Evolutionary conservation across 2,888 invertebrate genomes (phyloP), one percentile per base, ranked within the genome.

Genomic region (Standfussiana lucernea): DNA sequence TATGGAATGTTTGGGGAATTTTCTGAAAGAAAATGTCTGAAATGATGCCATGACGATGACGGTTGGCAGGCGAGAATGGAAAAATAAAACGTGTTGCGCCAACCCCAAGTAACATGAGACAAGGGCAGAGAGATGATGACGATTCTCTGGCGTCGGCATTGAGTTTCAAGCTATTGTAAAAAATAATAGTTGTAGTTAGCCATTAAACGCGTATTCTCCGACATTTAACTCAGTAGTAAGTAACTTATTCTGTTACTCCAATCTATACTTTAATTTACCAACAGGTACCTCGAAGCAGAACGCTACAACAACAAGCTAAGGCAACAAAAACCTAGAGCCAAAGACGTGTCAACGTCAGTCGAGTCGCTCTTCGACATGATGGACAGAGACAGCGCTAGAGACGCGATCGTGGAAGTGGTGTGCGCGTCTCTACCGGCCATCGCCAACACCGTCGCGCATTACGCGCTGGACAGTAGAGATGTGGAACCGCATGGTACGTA

Each of bases 271-370:
- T 24, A 61, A 59, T 62, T 24, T 2, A 24, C 59, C 40, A 50
- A 73, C 73, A 97, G 97, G 84, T 97, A 97, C 86, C 88, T 97
- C 42, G 97, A 97, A 92, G 97, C 97, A 0, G 97, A 97, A 83
- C 95, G 97, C 50, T 95, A 95, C 86, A 96, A 97, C 90, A 93
- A 91, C 35, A 93, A 93, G 40, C 67, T 96, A 7, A 93, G 93
- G 35, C 90, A 91, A 3, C 77, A 81, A 2, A 92, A 92, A 87
- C 93, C 88, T 89, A 96, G 92, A 89, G 94, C 79, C 82, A 97
- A 91, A 87, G 95, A 92, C 80, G 80, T 87, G 86, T 96, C 91
- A 77, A 91, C 92, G 73, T 92, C 95, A 0, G 85, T 86, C 4
- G 94, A 95, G 91, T 92, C 95, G 0, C 78, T 95, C 4, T 88